Conservation (phyloP, 2,888 invertebrate genomes). For the Himalopsyche kuldschensis region DNA sequence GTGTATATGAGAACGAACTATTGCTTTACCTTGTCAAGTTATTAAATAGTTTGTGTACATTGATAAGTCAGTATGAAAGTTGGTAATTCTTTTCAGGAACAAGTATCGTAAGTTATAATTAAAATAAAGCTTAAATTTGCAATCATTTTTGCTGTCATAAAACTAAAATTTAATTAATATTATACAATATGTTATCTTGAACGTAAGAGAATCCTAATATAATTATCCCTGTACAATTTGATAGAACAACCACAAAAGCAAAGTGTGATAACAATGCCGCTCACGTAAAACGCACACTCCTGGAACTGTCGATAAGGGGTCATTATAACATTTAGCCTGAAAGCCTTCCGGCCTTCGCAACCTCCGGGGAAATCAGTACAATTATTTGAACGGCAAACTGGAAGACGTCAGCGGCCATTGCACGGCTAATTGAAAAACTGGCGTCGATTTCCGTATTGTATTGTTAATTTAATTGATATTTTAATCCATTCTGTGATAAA, state of each 20-base stretch:
- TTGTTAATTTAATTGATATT: not conserved
- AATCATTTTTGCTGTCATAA: no score
- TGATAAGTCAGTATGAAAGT: no score
- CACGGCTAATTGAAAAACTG: constrained; percentile 3
- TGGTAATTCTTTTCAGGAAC: no score
- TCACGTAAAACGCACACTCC: constrained; percentile 12
- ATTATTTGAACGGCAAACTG: constrained; percentile 3
- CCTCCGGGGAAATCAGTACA: constrained; percentile 20
- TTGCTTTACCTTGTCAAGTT: no score
- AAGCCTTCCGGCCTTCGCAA: not conserved
- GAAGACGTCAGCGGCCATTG: not conserved
- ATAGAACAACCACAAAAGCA: not conserved
- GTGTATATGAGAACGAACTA: no score
- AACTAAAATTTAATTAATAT: not conserved
- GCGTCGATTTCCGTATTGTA: not conserved
- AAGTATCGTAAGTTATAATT: no score
- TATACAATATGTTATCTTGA: not conserved
- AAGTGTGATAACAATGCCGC: not conserved
- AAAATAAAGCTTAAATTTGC: no score
- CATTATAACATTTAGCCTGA: constrained; percentile 22
- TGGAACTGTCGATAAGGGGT: constrained; percentile 17
- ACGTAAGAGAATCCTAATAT: not conserved
- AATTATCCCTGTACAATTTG: not conserved
- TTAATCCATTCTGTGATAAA: no score
- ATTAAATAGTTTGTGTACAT: no score